These are phyloP conservation scores for Scaptomyza parva DNA, from an alignment of 2,888 invertebrate species.

Conservation along the genomic window DNA sequence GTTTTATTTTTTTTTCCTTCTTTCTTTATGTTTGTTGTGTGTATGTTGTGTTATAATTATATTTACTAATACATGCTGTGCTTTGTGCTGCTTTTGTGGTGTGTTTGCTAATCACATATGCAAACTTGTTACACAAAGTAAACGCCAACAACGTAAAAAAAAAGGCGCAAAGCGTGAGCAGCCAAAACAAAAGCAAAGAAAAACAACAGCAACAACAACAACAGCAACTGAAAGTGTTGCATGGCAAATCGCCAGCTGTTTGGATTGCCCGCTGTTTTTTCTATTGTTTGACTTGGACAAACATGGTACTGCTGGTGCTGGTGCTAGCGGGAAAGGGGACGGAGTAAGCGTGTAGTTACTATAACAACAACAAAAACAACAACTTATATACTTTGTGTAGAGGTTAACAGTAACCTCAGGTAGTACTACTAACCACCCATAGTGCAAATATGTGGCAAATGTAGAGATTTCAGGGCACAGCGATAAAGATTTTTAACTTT, in stretches of 20 bases:
- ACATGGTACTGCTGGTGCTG: constrained; percentile 34
- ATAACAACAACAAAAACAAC: constrained; percentile 10
- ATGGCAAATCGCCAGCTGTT: constrained; percentile 65
- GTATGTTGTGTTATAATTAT: constrained; percentile 67
- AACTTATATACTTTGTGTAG: constrained; percentile 9
- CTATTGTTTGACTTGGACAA: constrained; percentile 65
- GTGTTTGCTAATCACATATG: constrained; percentile 73
- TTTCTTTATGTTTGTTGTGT: not conserved
- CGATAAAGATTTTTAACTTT: not conserved
- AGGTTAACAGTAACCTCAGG: constrained; percentile 9
- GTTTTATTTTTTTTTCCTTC: not conserved
- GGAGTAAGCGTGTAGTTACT: not conserved
- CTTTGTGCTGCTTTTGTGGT: constrained; percentile 6
- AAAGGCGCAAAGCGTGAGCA: constrained; percentile 50
- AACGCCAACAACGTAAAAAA: constrained; percentile 43
- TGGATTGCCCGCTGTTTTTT: constrained; percentile 41
- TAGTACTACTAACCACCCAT: constrained; percentile 13
- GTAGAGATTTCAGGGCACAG: constrained; percentile 17
- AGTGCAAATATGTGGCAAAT: constrained; percentile 15
- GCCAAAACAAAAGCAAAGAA: constrained; percentile 54
- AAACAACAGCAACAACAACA: constrained; percentile 41
- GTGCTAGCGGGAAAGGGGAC: not conserved
- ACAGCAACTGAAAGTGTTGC: constrained; percentile 57
- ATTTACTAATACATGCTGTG: constrained; percentile 69
- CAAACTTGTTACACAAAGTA: constrained; percentile 77